Base-by-base conservation (phyloP, 1,140 invertebrate species). In the Drusus annulatus region DNA sequence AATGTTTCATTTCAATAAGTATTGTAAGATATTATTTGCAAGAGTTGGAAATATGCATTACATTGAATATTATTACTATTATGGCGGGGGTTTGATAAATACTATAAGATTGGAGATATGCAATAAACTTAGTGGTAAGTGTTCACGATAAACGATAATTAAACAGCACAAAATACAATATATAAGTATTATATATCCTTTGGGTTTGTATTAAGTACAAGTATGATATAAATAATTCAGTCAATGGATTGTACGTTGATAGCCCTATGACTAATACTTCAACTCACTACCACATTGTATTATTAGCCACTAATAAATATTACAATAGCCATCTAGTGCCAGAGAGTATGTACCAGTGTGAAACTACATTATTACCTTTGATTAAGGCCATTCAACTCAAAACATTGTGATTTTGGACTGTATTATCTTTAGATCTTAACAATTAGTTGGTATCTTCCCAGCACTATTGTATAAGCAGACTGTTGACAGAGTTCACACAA, bases 331-430 rank as follows among this genome's bases (percentile, higher is more conserved):
- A 45, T 45, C 36, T 45, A 45, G 36, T 45, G 36, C 36, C 36
- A 45, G 36, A 45, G 36, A 45, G 36, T 45, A 45, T 13, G 36
- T 45, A 45, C 36, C 36, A 45, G 13, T 45, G 36, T 45, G 13
- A 10, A 45, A 45, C 8, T 45, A 45, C 36, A 45, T 45, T 45
- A 45, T 13, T 13, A 2, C 36, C 36, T 45, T 45, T 45, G 36
- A 45, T 13, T 13, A 45, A 45, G 36, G 36, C 36, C 36, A 45
- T 45, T 13, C 10, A 65, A 25, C 62, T 71, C 68, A 52, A 52
- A 71, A 71, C 45, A 21, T 71, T 71, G 68, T 71, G 68, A 71
- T 71, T 71, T 65, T 71, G 19, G 68, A 71, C 68, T 71, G 68
- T 71, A 65, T 60, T 21, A 45, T 45, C 36, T 13, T 45, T 60